A percentile compares a stretch with the other conserved stretches of the same genome.
phyloP scores from a whole-genome alignment of 1,140 invertebrate genomes.

The Chymomyza costata region DNA sequence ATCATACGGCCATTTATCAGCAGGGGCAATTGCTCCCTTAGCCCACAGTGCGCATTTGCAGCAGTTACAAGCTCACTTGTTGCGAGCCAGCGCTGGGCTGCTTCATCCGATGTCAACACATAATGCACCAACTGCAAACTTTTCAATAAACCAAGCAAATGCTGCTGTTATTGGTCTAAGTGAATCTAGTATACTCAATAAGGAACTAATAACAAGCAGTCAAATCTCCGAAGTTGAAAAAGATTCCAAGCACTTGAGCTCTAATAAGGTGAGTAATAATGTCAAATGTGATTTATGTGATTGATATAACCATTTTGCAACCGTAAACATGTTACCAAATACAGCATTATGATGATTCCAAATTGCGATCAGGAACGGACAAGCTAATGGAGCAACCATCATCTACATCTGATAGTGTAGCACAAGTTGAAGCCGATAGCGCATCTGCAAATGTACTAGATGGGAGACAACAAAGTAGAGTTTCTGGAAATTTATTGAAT shows the following conservation, averaged over 20 bases:
- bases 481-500: background rate
- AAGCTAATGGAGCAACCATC: conserved; percentile 49
- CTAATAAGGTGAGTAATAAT: background rate
- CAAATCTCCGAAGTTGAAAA: conserved; percentile 13
- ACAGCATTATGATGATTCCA: conserved; percentile 21
- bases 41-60: conserved; percentile 83
- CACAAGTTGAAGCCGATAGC: conserved; percentile 72
- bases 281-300: background rate
- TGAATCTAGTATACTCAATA: conserved; percentile 34
- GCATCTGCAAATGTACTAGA: conserved; percentile 47
- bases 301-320: no score
- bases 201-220: conserved; percentile 7
- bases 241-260: conserved; percentile 10
- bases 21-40: conserved; percentile 79
- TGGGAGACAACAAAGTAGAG: conserved; percentile 18
- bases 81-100: conserved; percentile 79
- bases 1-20: conserved; percentile 95
- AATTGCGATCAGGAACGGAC: background rate
- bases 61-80: conserved; percentile 85
- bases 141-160: conserved; percentile 71
- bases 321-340: background rate
- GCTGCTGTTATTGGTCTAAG: conserved; percentile 29
- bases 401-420: conserved; percentile 50
- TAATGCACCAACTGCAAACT: conserved; percentile 75
- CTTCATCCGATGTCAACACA: conserved; percentile 78